phyloP scores from a whole-genome alignment of 1,140 invertebrate genomes.

The Phthorimaea operculella region DNA sequence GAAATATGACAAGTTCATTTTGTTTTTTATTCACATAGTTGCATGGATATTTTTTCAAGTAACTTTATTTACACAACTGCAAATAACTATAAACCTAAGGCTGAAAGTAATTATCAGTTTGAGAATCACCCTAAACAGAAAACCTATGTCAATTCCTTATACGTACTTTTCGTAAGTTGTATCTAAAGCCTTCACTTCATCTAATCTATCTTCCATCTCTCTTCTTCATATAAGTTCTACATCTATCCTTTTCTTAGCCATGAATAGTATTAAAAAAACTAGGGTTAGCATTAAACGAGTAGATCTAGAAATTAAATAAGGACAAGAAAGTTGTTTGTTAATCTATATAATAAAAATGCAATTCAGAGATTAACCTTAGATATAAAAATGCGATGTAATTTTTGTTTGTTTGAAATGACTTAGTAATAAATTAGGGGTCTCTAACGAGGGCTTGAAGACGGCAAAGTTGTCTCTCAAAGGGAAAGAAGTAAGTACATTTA shows the following conservation, averaged over 20 bases:
- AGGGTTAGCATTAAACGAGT: conserved; percentile 36
- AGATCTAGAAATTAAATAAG: conserved; percentile 42
- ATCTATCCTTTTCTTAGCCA: conserved; percentile 20
- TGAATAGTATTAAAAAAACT: conserved; percentile 9
- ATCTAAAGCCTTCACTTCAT: conserved; percentile 9
- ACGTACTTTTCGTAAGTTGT: conserved; percentile 21
- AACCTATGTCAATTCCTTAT: conserved; percentile 38
- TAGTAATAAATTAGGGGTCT: conserved; percentile 43
- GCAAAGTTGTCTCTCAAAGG: conserved; percentile 30
- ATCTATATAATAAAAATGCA: conserved; percentile 59
- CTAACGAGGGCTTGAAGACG: conserved; percentile 14
- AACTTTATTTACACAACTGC: no score
- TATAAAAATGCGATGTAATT: conserved; percentile 44
- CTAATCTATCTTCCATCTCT: conserved; percentile 14
- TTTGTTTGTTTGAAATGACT: conserved; percentile 47
- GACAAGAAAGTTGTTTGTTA: conserved; percentile 63
- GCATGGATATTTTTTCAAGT: no score
- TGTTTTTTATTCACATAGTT: no score
- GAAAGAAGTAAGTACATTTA: background rate
- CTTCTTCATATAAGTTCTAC: conserved; percentile 1
- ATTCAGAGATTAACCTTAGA: conserved; percentile 63
- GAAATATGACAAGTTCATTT: no score
- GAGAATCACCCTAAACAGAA: background rate
- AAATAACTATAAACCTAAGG: no score
- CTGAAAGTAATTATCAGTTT: background rate